A percentile compares a stretch with the other conserved stretches of the same genome.
These are phyloP conservation scores for Diorhabda carinulata DNA, from an alignment of 1,140 invertebrate genomes.

Conservation along the genomic window DNA sequence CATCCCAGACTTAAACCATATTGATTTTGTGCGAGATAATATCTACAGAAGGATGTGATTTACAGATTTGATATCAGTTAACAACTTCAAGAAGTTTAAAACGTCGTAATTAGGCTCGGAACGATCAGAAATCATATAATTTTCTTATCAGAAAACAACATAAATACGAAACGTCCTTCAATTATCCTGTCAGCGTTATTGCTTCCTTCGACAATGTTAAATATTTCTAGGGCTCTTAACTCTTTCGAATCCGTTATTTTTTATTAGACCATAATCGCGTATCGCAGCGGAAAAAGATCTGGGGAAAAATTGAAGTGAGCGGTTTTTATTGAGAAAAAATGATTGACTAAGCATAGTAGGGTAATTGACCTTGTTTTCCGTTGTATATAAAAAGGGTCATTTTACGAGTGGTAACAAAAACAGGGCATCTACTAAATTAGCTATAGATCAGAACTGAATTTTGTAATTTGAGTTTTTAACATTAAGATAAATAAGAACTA, in stretches of 20 bases:
- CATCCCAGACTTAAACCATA: too few species aligned
- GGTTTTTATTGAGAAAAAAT: background rate
- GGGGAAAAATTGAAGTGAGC: background rate
- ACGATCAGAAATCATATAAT: too few species aligned
- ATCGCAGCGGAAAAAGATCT: background rate
- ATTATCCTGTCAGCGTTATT: background rate
- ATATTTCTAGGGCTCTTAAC: background rate
- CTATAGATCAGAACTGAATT: too few species aligned
- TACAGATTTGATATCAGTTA: too few species aligned
- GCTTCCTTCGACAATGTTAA: background rate
- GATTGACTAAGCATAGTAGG: background rate
- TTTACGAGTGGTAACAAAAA: background rate
- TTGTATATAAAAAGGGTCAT: background rate
- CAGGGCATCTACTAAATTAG: background rate
- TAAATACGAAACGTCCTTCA: background rate
- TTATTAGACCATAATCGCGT: conserved; percentile 2
- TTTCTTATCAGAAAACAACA: too few species aligned
- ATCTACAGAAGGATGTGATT: too few species aligned
- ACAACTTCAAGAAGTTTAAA: too few species aligned
- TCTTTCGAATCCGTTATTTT: conserved; percentile 1
- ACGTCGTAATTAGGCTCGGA: too few species aligned
- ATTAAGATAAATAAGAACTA: too few species aligned
- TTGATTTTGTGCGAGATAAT: too few species aligned
- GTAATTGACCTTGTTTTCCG: conserved; percentile 2
- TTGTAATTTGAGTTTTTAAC: too few species aligned